Evolutionary conservation across 53 echinoderm and acorn worm species (phyloP).

Genomic region (Pentamera pediparva): DNA sequence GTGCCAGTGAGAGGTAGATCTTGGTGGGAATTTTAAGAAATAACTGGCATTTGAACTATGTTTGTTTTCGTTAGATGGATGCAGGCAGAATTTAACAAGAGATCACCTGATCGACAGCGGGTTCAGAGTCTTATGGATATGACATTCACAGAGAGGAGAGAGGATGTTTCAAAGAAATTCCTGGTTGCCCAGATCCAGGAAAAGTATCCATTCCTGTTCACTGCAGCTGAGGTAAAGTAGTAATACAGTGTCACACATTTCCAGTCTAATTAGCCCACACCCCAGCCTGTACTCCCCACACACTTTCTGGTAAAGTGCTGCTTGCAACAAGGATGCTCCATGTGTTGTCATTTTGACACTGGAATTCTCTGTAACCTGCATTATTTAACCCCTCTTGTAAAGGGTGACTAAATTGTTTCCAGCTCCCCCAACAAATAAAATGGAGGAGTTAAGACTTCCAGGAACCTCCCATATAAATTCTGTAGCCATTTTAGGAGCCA

Average conservation of each 20-base stretch:
- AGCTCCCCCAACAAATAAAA: no score
- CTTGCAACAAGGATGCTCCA: neutral
- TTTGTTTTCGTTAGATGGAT: neutral
- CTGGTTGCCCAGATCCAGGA: neutral
- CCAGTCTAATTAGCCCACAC: neutral
- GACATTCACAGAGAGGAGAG: constrained; percentile 15
- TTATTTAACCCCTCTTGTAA: no score
- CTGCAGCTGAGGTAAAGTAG: constrained; percentile 12
- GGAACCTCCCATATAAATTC: no score
- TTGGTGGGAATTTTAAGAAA: no score
- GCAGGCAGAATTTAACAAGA: constrained; percentile 1
- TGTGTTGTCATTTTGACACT: no score
- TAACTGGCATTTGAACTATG: neutral
- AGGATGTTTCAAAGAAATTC: constrained; percentile 9
- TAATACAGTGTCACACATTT: neutral
- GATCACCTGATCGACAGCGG: constrained; percentile 1
- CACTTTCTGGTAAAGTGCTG: neutral
- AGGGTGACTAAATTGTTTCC: no score
- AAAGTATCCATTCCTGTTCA: constrained; percentile 19
- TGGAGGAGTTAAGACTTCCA: no score
- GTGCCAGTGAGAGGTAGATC: no score
- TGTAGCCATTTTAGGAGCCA: no score
- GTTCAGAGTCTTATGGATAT: constrained; percentile 17
- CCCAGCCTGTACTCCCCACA: no score
- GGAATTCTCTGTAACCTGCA: no score